These are phyloP conservation scores for Solenopsis invicta DNA, from an alignment of 1,140 invertebrate genomes.

Conservation along the genomic window DNA sequence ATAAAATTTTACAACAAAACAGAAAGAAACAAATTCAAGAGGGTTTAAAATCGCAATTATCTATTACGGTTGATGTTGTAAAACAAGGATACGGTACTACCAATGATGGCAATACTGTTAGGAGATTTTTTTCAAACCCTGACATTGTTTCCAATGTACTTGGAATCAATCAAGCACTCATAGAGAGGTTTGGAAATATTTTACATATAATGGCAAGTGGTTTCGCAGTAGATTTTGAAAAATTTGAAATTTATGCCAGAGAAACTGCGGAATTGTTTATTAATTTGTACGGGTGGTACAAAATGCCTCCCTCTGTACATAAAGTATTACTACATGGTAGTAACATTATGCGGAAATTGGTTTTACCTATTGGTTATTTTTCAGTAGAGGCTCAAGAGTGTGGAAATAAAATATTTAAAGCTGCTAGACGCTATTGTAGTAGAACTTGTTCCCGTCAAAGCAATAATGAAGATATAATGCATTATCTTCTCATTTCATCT, in stretches of 20 bases:
- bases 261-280: slow-evolving; percentile 32
- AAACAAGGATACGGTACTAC: slow-evolving; percentile 3
- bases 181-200: slow-evolving; percentile 26
- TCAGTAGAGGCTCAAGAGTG: slow-evolving; percentile 38
- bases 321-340: slow-evolving; percentile 33
- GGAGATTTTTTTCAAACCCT: slow-evolving; percentile 19
- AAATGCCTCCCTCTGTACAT: slow-evolving; percentile 28
- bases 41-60: slow-evolving; percentile 30
- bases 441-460: slow-evolving; percentile 34
- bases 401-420: slow-evolving; percentile 50
- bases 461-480: slow-evolving; percentile 5
- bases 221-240: background rate
- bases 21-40: slow-evolving; percentile 35
- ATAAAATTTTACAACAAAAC: slow-evolving; percentile 38
- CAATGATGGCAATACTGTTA: slow-evolving; percentile 34
- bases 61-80: slow-evolving; percentile 30
- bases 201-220: slow-evolving; percentile 16
- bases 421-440: slow-evolving; percentile 19
- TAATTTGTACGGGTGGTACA: slow-evolving; percentile 28
- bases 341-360: slow-evolving; percentile 27
- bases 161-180: slow-evolving; percentile 3
- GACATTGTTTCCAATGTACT: slow-evolving; percentile 20
- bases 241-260: slow-evolving; percentile 35
- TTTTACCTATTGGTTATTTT: slow-evolving; percentile 21
- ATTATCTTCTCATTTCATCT: slow-evolving; percentile 3